Conservation (phyloP, 2,797 vertebrate species). For the Pipistrellus pipistrellus region DNA sequence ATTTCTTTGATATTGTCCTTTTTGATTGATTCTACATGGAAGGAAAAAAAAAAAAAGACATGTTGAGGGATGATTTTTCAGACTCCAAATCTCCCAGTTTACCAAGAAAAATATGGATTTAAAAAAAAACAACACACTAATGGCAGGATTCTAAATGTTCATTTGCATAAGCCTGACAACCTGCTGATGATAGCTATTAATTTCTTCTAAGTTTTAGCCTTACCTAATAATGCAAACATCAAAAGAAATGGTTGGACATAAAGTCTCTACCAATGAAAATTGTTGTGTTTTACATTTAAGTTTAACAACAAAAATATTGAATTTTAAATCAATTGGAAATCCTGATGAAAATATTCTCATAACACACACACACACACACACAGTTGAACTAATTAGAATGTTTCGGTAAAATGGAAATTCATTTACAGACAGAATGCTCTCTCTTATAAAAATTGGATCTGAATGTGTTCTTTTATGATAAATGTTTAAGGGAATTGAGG, state of each 20-base stretch:
- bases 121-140: neutral
- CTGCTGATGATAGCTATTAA: slow-evolving; percentile 10
- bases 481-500: slow-evolving; percentile 57
- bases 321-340: slow-evolving; percentile 56
- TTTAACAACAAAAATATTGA: slow-evolving; percentile 19
- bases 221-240: slow-evolving; percentile 10
- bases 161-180: slow-evolving; percentile 52
- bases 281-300: slow-evolving; percentile 37
- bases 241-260: slow-evolving; percentile 9
- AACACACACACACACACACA: neutral
- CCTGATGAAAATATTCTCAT: slow-evolving; percentile 3
- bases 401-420: slow-evolving; percentile 1
- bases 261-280: neutral
- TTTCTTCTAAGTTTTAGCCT: slow-evolving; percentile 39
- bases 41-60: neutral
- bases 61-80: neutral
- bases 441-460: neutral
- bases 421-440: neutral
- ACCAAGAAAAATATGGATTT: neutral
- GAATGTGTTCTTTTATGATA: slow-evolving; percentile 59
- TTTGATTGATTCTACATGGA: neutral
- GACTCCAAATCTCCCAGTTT: neutral
- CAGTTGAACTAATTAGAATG: slow-evolving; percentile 2
- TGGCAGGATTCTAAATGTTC: neutral
- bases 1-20: neutral